phyloP scores from a whole-genome alignment of 2,888 invertebrate genomes.

The Polylopha cassiicola region DNA sequence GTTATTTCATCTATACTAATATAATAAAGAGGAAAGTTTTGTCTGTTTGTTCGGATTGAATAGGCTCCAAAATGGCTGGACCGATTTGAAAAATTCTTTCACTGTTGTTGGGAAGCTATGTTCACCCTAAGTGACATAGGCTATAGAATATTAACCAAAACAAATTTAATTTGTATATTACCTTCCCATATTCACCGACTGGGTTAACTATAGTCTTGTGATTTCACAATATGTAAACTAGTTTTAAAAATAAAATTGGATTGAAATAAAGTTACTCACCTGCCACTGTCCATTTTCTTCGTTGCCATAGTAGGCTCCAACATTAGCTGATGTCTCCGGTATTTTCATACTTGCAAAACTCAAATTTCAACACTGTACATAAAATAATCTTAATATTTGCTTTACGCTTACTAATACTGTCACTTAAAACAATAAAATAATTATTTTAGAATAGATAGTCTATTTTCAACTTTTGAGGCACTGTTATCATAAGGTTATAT shows the following conservation, averaged over 20 bases:
- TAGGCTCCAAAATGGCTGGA: too few relatives aligned
- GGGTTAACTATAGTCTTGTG: too few relatives aligned
- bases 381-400: constrained; percentile 29
- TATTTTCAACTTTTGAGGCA: constrained; percentile 33
- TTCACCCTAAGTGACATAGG: too few relatives aligned
- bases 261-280: constrained; percentile 35
- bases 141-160: too few relatives aligned
- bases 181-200: too few relatives aligned
- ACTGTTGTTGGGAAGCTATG: too few relatives aligned
- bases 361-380: constrained; percentile 30
- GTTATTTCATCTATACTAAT: too few relatives aligned
- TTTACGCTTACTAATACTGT: constrained; percentile 16
- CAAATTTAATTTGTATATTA: too few relatives aligned
- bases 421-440: constrained; percentile 16
- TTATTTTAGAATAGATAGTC: constrained; percentile 9
- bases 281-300: constrained; percentile 72
- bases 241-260: neutral
- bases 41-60: too few relatives aligned
- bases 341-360: constrained; percentile 65
- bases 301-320: constrained; percentile 68
- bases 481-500: constrained; percentile 40
- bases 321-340: constrained; percentile 62
- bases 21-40: too few relatives aligned
- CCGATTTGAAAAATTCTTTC: too few relatives aligned
- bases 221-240: neutral